These are phyloP conservation scores for Arctopsyche grandis DNA, from an alignment of 1,140 invertebrate species.

Conservation along the genomic window DNA sequence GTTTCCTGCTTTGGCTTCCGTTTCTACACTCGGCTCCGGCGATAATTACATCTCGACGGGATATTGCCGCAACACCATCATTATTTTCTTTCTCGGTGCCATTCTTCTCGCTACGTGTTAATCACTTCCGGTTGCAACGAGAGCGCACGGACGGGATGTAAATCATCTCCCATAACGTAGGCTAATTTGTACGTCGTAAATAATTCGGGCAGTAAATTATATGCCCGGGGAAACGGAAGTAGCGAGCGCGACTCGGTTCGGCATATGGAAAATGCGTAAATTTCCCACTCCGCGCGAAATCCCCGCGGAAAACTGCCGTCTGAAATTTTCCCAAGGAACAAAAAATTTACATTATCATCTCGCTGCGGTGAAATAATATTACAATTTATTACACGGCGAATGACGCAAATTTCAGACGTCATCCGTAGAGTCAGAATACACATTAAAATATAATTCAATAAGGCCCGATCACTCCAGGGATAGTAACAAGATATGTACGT, in stretches of 20 bases:
- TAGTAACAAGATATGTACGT: too few relatives aligned
- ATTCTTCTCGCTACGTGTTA: constrained; percentile 13
- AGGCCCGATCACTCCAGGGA: too few relatives aligned
- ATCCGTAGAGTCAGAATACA: too few relatives aligned
- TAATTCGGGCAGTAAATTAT: constrained; percentile 23
- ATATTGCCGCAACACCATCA: constrained; percentile 14
- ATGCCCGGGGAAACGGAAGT: not conserved
- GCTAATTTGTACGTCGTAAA: constrained; percentile 34
- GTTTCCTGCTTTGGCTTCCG: constrained; percentile 37
- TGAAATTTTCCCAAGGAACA: not conserved
- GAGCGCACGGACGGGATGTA: not conserved
- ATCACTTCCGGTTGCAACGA: constrained; percentile 22
- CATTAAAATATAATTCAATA: too few relatives aligned
- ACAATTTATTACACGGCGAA: too few relatives aligned
- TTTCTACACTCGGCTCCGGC: constrained; percentile 42
- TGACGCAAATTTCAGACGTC: too few relatives aligned
- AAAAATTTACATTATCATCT: constrained; percentile 2
- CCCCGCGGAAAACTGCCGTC: not conserved
- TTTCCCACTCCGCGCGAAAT: not conserved
- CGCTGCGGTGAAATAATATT: not conserved
- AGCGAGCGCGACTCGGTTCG: not conserved
- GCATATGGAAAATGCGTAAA: constrained; percentile 31
- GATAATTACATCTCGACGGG: constrained; percentile 50
- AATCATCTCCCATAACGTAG: constrained; percentile 8
- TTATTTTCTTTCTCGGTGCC: not conserved